Conservation (phyloP, 2,797 vertebrate genomes). For the Siniperca undulata region DNA sequence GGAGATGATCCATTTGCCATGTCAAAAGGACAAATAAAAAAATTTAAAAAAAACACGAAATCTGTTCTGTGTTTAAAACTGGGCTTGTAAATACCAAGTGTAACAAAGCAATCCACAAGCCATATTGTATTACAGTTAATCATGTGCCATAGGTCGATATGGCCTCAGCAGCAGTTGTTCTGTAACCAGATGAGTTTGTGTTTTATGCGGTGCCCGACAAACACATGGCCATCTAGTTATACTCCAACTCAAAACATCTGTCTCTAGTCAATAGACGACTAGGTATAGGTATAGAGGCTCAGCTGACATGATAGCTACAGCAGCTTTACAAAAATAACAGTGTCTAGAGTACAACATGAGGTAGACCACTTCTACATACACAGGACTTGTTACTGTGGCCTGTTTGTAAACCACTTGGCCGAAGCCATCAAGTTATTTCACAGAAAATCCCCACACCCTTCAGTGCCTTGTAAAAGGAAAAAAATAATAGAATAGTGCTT, state of each 20-base stretch:
- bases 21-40: constrained; percentile 30
- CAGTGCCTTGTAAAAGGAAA: constrained; percentile 61
- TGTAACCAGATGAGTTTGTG: constrained; percentile 24
- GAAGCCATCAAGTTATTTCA: constrained; percentile 46
- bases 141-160: background rate
- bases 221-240: constrained; percentile 15
- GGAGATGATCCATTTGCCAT: constrained; percentile 18
- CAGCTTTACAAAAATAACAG: constrained; percentile 77
- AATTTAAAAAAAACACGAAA: constrained; percentile 4
- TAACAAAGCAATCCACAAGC: constrained; percentile 28
- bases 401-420: constrained; percentile 60
- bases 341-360: constrained; percentile 75
- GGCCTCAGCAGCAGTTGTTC: constrained; percentile 24
- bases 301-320: constrained; percentile 49
- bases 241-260: constrained; percentile 35
- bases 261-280: background rate
- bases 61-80: constrained; percentile 34
- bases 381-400: constrained; percentile 33
- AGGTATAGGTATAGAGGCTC: constrained; percentile 25
- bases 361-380: constrained; percentile 80
- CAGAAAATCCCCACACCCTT: constrained; percentile 42
- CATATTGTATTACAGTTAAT: constrained; percentile 22
- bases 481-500: constrained; percentile 23
- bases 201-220: constrained; percentile 13
- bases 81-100: constrained; percentile 22